phyloP scores from a whole-genome alignment of 1,140 invertebrate genomes.

The Holotrichia oblita region DNA sequence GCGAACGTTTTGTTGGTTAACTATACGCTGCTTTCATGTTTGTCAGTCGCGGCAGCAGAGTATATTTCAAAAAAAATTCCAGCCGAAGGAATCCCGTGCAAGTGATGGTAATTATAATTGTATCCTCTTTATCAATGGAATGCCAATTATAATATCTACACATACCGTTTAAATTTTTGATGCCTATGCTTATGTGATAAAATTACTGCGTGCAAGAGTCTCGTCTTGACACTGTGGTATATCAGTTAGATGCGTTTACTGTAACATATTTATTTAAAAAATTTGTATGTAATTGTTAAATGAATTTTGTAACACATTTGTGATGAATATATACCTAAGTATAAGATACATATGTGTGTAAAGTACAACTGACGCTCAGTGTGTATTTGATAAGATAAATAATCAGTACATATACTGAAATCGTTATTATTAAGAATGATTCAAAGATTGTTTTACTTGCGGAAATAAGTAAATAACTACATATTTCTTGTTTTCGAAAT shows the following conservation, averaged over 20 bases:
- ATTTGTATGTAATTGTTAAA: background rate
- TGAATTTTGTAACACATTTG: background rate
- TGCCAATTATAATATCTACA: background rate
- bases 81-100: background rate
- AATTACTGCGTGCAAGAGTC: background rate
- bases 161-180: background rate
- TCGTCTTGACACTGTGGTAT: background rate
- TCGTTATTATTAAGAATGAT: too few relatives aligned
- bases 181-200: background rate
- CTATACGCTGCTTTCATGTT: conserved; percentile 24
- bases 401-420: too few relatives aligned
- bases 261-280: background rate
- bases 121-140: background rate
- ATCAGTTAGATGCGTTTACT: background rate
- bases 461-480: background rate
- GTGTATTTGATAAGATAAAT: too few relatives aligned
- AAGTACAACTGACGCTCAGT: too few relatives aligned
- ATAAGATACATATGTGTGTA: background rate
- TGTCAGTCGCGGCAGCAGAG: background rate
- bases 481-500: background rate
- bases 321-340: background rate
- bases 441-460: too few relatives aligned
- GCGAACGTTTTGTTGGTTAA: conserved; percentile 9
- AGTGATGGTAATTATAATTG: background rate
- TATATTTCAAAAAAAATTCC: conserved; percentile 17